Evolutionary conservation across 2,888 invertebrate species (phyloP), one percentile per base, ranked within the genome.

Genomic region (Agriopis marginaria): DNA sequence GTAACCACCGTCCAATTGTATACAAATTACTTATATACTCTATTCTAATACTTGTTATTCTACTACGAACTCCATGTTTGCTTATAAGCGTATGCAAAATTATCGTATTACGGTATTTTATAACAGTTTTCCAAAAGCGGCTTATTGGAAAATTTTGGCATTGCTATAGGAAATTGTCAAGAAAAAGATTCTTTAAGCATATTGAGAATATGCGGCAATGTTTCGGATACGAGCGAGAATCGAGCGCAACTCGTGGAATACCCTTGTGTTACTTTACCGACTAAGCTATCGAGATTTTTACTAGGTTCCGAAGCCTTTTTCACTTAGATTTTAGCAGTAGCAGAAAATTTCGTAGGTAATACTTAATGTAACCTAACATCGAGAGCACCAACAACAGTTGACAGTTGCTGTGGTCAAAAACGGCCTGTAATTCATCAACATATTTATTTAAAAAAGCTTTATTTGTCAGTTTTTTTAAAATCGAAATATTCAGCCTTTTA

Each of bases 51-150:
- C 5, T 62, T n/a, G 12, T 14, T 3, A 44, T 53, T 44, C 9
- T 62, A 32, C 7, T 53, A 2, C 17, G 40, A 32, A 45, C 17
- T 2, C 62, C 62, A 6, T n/a, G 23, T 7, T 1, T 53, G 32
- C 5, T 62, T 3, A n/a, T 23, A 10, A 53, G 45, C 14, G 3
- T 62, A 8, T 7, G 9, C 5, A 44, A 53, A n/a, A 44, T 62
- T 8, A 23, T 53, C 0, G 53, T 62, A 10, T 45, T 62, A 23
- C 53, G 44, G 0, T 53, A 44, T 45, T 23, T 53, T 32, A n/a
- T 62, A 10, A 44, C 7, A 45, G 8, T 62, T 10, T 62, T 53
- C 17, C 51, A 32, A 11, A 62, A 32, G 42, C 8, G 62, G 4
- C 44, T 61, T 23, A 12, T 50, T 11, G 9, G 5, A 51, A 61